Conservation (phyloP, 2,888 invertebrate species). For the Tachina grossa region DNA sequence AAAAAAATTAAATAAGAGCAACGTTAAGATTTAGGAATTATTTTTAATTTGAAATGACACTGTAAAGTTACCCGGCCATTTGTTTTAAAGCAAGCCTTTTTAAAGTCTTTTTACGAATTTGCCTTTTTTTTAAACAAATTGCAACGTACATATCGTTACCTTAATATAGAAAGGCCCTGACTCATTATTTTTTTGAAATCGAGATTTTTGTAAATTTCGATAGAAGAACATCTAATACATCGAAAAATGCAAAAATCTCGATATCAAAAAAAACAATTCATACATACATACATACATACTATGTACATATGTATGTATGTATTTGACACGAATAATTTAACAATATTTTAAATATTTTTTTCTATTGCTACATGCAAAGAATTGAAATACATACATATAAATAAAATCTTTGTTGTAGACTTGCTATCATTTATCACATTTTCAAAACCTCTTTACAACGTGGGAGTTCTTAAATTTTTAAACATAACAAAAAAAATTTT, state of each 20-base stretch:
- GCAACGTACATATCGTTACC: no score
- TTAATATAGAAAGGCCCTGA: no score
- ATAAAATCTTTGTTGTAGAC: slow-evolving; percentile 4
- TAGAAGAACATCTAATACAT: no score
- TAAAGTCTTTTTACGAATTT: slow-evolving; percentile 1
- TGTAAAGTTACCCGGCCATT: slow-evolving; percentile 66
- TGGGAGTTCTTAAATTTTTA: slow-evolving; percentile 64
- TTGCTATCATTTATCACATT: slow-evolving; percentile 66
- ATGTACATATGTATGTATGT: neutral
- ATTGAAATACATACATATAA: slow-evolving; percentile 1
- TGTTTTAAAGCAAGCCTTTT: slow-evolving; percentile 28
- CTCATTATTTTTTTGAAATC: no score
- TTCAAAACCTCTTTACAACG: slow-evolving; percentile 54
- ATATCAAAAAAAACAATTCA: no score
- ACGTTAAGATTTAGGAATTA: slow-evolving; percentile 34
- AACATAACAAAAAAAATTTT: slow-evolving; percentile 41
- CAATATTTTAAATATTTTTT: neutral
- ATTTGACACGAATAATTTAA: slow-evolving; percentile 16
- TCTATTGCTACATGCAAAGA: slow-evolving; percentile 17
- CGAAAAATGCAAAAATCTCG: no score
- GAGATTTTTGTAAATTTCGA: no score
- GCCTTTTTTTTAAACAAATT: neutral
- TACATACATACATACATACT: no score
- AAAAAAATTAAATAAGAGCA: slow-evolving; percentile 4
- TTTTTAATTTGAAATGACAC: slow-evolving; percentile 57